Base-by-base conservation (phyloP, 2,888 invertebrate species). In the Ophion costatus region DNA sequence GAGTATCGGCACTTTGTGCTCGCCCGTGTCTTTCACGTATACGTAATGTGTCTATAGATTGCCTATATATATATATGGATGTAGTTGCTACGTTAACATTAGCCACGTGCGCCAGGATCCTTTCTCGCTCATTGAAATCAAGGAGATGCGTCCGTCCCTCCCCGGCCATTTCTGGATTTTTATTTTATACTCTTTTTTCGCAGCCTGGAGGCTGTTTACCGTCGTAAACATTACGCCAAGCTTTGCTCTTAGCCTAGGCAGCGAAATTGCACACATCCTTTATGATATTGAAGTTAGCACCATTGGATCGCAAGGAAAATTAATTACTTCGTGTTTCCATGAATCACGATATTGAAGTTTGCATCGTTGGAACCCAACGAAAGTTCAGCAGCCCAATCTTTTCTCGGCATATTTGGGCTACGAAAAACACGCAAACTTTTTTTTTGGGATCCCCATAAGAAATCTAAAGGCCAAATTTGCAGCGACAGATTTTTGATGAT, bases 1-100 rank as follows among this genome's bases (percentile, higher is more conserved):
- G 91, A 88, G 90, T 90, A 90, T 92, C 90, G 91, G 89, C 91
- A 91, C 91, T 90, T 91, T 83, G 89, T 90, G 86, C 88, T 89
- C 87, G 59, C 81, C 78, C 87, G 78, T 77, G 84, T 85, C 82
- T 85, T 80, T 82, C 79, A 76, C 71, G 74, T 66, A 76, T 75
- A 82, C 79, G 79, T 79, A 61, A 79, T 59, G 78, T 82, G 73
- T 71, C 79, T 64, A 66, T 71, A 61, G 51, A 59, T 79, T 76
- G 33, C 67, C 38, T 75, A 57, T 59, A 63, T 63, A 56, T n/a
- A 14, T 59, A 51, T 80, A 63, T 77, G 45, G 66, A 69, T 67
- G 56, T 69, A 76, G 74, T 59, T 57, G 80, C 66, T 24, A 64
- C 57, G 17, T 20, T 24, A 71, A 63, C 64, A 45, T 51, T 66